A percentile compares a stretch with the other conserved stretches of the same genome.
Conservation (phyloP, 1,140 invertebrate genomes). For the Bombus waltoni region DNA sequence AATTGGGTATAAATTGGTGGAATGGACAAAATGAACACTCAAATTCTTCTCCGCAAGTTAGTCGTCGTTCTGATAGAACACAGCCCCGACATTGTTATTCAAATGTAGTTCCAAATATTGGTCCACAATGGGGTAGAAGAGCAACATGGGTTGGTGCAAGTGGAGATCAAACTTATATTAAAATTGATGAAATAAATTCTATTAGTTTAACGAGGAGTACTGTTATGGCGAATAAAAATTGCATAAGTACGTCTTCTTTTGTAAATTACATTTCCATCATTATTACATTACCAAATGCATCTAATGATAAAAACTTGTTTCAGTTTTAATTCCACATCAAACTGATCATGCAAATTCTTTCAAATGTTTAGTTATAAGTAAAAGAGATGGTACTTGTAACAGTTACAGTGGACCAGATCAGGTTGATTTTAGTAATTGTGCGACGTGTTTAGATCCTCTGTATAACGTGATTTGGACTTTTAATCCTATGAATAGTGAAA, state of each 20-base stretch:
- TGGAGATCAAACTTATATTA: constrained; percentile 97
- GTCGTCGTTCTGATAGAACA: constrained; percentile 75
- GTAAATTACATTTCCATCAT: constrained; percentile 44
- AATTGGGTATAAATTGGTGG: constrained; percentile 89
- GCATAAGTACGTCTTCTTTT: constrained; percentile 86
- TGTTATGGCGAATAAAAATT: constrained; percentile 93
- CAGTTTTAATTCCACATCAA: constrained; percentile 88
- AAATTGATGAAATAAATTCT: constrained; percentile 97
- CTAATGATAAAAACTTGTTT: constrained; percentile 70
- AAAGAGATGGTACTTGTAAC: constrained; percentile 91
- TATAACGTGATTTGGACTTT: constrained; percentile 94
- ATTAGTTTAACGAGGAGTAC: constrained; percentile 92
- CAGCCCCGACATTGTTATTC: constrained; percentile 92
- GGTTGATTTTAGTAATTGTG: constrained; percentile 89
- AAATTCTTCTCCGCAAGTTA: constrained; percentile 71
- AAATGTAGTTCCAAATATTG: constrained; percentile 90
- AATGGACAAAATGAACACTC: constrained; percentile 74
- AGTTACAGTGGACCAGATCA: constrained; percentile 91
- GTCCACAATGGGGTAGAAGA: constrained; percentile 89
- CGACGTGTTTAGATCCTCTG: constrained; percentile 93
- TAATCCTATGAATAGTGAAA: constrained; percentile 87
- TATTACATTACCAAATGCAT: not conserved
- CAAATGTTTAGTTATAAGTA: constrained; percentile 93
- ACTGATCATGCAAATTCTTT: constrained; percentile 87
- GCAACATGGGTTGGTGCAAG: constrained; percentile 97